Base-by-base conservation (phyloP, 2,888 invertebrate genomes). In the Eupeodes luniger region DNA sequence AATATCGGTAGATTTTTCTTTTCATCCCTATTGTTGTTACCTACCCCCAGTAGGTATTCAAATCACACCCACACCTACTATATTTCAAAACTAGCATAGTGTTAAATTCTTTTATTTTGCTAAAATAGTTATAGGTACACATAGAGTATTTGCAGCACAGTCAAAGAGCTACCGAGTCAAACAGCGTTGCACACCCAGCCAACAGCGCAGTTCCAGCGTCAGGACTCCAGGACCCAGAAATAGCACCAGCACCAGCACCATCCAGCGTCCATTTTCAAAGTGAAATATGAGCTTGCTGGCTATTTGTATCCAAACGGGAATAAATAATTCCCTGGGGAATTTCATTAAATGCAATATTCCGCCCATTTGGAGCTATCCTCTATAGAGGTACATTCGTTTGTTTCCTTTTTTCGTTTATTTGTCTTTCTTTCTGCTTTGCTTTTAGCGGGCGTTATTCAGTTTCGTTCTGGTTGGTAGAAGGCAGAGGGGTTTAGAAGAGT, bases 311-410 rank as follows among this genome's bases (percentile, higher is more conserved):
- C 83, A 80, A 61, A 51, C 70, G 72, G 78, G 86, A 80, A 87
- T 87, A 87, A 87, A 83, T 87, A 79, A 80, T 87, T 83, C 83
- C 83, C 61, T 47, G 12, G 79, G 76, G 80, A 87, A 83, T 83
- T 87, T 83, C 86, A 87, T 87, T 83, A 87, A 83, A 83, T 72
- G 83, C 79, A 83, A 87, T 80, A 87, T 76, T 80, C 86, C 86
- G 64, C 61, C 77, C 77, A 72, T 66, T 64, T 27, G 72, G 61
- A 16, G 61, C 74, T 53, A 44, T 40, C 5, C 9, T 7, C 40
- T 40, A 4, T 40, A 40, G 10, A 4, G 10, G n/a, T 16, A 74
- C 61, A 76, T n/a, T 61, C 36, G n/a, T 34, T 47, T 76, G 70
- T 75, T 59, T 69, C 34, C 14, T 0, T 53, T 10, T 19, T 19